Conservation (phyloP, 1,140 invertebrate species). For the Homarus americanus region DNA sequence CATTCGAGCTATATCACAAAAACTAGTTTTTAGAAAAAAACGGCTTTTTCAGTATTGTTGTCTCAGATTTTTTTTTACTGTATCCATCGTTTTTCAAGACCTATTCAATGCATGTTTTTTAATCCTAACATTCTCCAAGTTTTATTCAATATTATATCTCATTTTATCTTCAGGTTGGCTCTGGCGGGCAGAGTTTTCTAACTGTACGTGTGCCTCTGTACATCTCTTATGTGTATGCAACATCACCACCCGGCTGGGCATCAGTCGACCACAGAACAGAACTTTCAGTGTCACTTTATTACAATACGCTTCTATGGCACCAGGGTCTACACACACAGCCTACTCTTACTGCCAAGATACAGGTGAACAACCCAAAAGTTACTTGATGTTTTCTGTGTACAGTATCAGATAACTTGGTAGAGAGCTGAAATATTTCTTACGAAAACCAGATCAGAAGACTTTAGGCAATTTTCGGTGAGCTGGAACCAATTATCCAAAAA, state of each 20-base stretch:
- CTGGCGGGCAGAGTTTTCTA: slow-evolving; percentile 78
- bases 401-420: no score
- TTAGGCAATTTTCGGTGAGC: no score
- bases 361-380: slow-evolving; percentile 23
- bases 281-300: slow-evolving; percentile 80
- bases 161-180: slow-evolving; percentile 75
- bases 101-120: no score
- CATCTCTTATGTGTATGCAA: slow-evolving; percentile 79
- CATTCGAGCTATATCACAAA: no score
- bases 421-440: no score
- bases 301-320: slow-evolving; percentile 78
- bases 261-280: slow-evolving; percentile 79
- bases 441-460: no score
- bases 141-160: no score
- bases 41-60: no score
- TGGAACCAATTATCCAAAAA: no score
- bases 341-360: slow-evolving; percentile 76
- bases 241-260: slow-evolving; percentile 79
- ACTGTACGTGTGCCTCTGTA: slow-evolving; percentile 79
- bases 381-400: background rate
- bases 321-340: slow-evolving; percentile 78
- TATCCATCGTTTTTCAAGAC: background rate
- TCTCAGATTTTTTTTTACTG: background rate
- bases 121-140: no score
- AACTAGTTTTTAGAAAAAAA: no score